Percentiles rank a stretch among this genome's conserved stretches.
These are phyloP conservation scores for Polydrusus pterygomalis DNA, from an alignment of 2,888 invertebrate genomes.

Conservation along the genomic window DNA sequence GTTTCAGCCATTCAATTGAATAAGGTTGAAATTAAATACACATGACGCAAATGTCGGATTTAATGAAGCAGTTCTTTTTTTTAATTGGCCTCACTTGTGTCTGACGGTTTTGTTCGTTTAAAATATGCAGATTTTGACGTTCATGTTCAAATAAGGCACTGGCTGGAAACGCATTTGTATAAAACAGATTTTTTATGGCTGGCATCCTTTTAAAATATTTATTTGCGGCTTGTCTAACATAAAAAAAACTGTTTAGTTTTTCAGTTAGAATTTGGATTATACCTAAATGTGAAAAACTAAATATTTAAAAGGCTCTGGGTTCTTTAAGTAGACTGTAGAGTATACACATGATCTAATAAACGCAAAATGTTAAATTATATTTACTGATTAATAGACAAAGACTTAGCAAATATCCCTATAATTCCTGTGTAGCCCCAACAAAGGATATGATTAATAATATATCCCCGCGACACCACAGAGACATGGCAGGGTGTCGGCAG, in stretches of 20 bases:
- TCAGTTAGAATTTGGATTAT: too few species aligned
- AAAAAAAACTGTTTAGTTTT: too few species aligned
- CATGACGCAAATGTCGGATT: not conserved
- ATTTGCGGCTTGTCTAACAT: too few species aligned
- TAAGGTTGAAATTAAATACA: not conserved
- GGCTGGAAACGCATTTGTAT: too few species aligned
- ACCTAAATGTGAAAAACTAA: too few species aligned
- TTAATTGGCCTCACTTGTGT: not conserved
- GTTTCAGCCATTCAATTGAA: not conserved
- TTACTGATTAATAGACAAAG: too few species aligned
- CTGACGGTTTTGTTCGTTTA: not conserved
- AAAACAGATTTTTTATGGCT: too few species aligned
- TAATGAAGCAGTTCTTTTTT: not conserved
- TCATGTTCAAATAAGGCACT: not conserved
- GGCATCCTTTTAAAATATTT: too few species aligned
- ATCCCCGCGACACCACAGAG: constrained; percentile 23
- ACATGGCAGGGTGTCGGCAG: constrained; percentile 25
- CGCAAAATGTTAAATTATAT: too few species aligned
- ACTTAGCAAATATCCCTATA: not conserved
- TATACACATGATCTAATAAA: too few species aligned
- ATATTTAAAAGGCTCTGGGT: too few species aligned
- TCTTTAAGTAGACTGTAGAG: too few species aligned
- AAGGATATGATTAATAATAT: constrained; percentile 35
- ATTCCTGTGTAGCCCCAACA: constrained; percentile 7
- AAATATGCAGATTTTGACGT: not conserved